phyloP scores from a whole-genome alignment of 2,888 invertebrate species.

The Ischnus inquisitorius region DNA sequence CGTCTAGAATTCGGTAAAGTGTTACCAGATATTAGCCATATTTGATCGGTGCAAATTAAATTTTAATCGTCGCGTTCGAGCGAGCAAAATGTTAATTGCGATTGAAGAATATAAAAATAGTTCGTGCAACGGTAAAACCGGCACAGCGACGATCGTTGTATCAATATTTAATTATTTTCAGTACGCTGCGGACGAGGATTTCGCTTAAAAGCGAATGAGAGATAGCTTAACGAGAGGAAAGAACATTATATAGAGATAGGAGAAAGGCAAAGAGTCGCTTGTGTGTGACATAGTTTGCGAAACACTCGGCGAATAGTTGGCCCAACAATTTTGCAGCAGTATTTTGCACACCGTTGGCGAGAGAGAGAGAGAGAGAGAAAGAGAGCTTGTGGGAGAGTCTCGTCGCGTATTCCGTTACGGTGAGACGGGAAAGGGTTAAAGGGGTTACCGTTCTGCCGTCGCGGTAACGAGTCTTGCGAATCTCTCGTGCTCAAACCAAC shows the following conservation, averaged over 20 bases:
- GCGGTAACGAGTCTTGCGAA: slow-evolving; percentile 63
- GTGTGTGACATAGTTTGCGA: slow-evolving; percentile 78
- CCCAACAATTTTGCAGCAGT: slow-evolving; percentile 79
- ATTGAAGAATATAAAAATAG: too few relatives aligned
- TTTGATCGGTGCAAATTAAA: too few relatives aligned
- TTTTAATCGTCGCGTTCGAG: too few relatives aligned
- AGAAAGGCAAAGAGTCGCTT: slow-evolving; percentile 25
- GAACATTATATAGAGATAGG: background rate
- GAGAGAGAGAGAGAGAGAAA: slow-evolving; percentile 55
- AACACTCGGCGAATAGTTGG: slow-evolving; percentile 78
- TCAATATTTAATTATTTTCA: background rate
- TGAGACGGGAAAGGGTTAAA: slow-evolving; percentile 24
- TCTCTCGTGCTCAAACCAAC: slow-evolving; percentile 46
- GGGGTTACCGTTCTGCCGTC: slow-evolving; percentile 42
- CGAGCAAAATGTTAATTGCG: too few relatives aligned
- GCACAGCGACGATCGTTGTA: too few relatives aligned
- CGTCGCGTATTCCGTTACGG: slow-evolving; percentile 56
- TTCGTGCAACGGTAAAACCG: too few relatives aligned
- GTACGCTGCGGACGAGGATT: background rate
- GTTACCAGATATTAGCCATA: too few relatives aligned
- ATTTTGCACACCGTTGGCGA: slow-evolving; percentile 70
- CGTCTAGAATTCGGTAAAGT: too few relatives aligned
- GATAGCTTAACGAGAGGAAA: background rate
- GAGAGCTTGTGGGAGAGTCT: slow-evolving; percentile 44
- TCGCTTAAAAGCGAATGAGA: background rate